A percentile compares a stretch with the other conserved stretches of the same genome.
These are phyloP conservation scores for Ganaspis brasiliensis DNA, from an alignment of 2,888 invertebrate species.

Conservation along the genomic window DNA sequence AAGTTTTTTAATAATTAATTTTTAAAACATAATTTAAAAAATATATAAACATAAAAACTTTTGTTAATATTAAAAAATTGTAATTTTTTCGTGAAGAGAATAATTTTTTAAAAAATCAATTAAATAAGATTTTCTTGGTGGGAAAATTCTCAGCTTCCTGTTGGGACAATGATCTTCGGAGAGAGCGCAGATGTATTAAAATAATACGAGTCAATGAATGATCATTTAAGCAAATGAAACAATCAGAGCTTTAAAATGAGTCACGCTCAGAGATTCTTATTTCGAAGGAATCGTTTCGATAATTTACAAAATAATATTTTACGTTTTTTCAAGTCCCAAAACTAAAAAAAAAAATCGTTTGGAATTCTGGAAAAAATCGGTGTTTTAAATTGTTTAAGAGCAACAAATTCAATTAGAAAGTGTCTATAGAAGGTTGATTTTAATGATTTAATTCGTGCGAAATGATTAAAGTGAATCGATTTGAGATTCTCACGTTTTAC, in stretches of 20 bases:
- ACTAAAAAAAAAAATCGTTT: too few relatives aligned
- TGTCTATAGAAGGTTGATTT: background rate
- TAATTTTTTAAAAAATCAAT: background rate
- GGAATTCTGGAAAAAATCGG: too few relatives aligned
- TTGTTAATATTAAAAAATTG: background rate
- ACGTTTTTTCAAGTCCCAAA: too few relatives aligned
- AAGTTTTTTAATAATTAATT: too few relatives aligned
- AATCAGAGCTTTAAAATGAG: slow-evolving; percentile 1
- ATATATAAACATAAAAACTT: too few relatives aligned
- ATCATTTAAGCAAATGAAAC: slow-evolving; percentile 24
- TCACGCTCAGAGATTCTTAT: slow-evolving; percentile 6
- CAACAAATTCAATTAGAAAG: background rate
- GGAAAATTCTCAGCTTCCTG: slow-evolving; percentile 3
- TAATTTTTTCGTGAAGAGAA: background rate
- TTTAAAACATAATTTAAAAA: too few relatives aligned
- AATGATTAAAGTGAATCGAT: background rate
- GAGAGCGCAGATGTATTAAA: slow-evolving; percentile 23
- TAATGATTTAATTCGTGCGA: background rate
- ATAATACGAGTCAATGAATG: slow-evolving; percentile 24
- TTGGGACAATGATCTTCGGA: slow-evolving; percentile 11
- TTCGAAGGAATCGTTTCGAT: background rate
- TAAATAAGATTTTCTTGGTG: background rate
- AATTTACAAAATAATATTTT: background rate
- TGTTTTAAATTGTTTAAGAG: background rate
- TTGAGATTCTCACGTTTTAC: slow-evolving; percentile 20